Base-by-base conservation (phyloP, 2,797 vertebrate genomes). In the Anguilla obscura region DNA sequence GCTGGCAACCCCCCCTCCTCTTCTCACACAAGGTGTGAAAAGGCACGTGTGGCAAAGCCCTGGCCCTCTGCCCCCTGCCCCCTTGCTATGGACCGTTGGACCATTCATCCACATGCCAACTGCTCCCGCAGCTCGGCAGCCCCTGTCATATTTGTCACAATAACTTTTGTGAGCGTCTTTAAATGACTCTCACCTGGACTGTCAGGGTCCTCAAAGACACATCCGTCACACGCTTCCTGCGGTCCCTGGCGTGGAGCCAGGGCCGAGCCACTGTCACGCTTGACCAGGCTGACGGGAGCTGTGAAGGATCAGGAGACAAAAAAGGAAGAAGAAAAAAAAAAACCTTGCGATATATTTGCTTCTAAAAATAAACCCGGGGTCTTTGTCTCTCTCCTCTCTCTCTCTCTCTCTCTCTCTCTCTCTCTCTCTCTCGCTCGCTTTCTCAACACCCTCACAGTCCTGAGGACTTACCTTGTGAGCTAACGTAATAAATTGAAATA, bases 101-200 rank as follows among this genome's bases (percentile, higher is more conserved):
- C 40, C 30, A 60, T 82, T 54, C 56, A 48, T 74, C 24, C 12
- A 33, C 48, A 24, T 76, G 79, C 56, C 84, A 45, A 66, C 84
- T 92, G 86, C 90, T 90, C 86, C 87, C 88, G 86, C 88, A 86
- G 87, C 90, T 89, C 93, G 91, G 91, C 92, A 94, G 92, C 91
- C 91, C 90, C 85, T 89, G 91, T 90, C 93, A 94, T 89, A 94
- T 94, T 95, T 93, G 94, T 95, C 94, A 94, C 93, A 94, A 91
- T 91, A 91, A 92, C 92, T 93, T 94, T 90, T 89, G 92, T 90
- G 93, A 89, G 91, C 92, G 91, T 94, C 93, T 94, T 94, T 92
- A 94, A 95, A 94, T 52, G 89, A 91, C 90, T 95, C 96, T 97
- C 94, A 97, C 96, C 96, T 97, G 96, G 93, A 92, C 91, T 94